These are phyloP conservation scores for Eospalax fontanierii DNA, from an alignment of 2,797 vertebrate species.

Conservation along the genomic window DNA sequence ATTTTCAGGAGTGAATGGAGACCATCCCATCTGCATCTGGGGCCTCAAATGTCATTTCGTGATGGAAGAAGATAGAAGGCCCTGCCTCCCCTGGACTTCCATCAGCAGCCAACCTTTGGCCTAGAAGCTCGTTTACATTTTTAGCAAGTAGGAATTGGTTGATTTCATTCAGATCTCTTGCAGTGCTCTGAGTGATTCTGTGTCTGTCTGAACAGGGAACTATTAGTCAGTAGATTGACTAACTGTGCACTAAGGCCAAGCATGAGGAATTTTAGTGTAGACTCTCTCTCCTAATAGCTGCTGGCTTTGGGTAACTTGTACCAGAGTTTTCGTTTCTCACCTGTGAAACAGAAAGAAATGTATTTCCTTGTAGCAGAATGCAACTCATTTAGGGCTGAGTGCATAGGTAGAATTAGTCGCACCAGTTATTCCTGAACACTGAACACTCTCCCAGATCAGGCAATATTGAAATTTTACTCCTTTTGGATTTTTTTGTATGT, in stretches of 20 bases:
- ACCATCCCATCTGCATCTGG: neutral
- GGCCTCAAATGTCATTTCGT: neutral
- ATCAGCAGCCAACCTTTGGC: neutral
- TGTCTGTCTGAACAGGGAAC: constrained; percentile 30
- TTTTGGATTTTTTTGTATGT: neutral
- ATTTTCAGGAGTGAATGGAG: neutral
- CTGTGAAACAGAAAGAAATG: neutral
- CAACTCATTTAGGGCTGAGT: neutral
- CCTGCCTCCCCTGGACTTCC: neutral
- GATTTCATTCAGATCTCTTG: constrained; percentile 51
- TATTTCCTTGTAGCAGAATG: neutral
- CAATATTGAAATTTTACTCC: neutral
- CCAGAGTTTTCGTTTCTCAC: constrained; percentile 34
- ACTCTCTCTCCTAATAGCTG: constrained; percentile 4
- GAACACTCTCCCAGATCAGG: neutral
- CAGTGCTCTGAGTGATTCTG: neutral
- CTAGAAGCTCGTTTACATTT: neutral
- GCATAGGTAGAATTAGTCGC: neutral
- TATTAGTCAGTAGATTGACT: neutral
- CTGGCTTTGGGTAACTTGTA: neutral
- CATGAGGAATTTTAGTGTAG: neutral
- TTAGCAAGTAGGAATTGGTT: neutral
- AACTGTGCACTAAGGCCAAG: neutral
- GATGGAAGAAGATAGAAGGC: neutral
- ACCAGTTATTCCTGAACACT: neutral